Conservation (phyloP, 2,797 vertebrate species). For the Menidia menidia region DNA sequence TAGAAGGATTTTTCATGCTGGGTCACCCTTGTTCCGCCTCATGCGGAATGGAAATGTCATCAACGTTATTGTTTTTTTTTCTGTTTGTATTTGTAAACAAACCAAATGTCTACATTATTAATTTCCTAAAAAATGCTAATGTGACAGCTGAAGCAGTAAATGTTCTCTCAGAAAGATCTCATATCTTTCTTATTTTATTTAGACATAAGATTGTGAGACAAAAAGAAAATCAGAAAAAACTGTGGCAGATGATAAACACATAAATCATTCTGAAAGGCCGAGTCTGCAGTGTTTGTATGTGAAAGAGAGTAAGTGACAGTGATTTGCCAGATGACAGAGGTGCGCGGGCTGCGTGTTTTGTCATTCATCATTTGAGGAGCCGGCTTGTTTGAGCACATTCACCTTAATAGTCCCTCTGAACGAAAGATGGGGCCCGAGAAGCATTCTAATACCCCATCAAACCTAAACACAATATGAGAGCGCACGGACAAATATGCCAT, state of each 20-base stretch:
- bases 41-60: no score
- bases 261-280: conserved; percentile 9
- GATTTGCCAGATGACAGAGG: conserved; percentile 53
- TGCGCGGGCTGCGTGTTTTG: conserved; percentile 51
- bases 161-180: conserved; percentile 7
- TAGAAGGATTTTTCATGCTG: no score
- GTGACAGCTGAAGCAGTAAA: neutral
- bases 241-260: conserved; percentile 38
- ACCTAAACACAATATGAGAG: conserved; percentile 29
- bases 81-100: no score
- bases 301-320: conserved; percentile 18
- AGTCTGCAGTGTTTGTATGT: conserved; percentile 6
- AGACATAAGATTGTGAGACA: conserved; percentile 2
- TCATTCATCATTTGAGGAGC: conserved; percentile 70
- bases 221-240: conserved; percentile 20
- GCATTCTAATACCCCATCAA: conserved; percentile 57
- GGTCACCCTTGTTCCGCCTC: no score
- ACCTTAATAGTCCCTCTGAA: conserved; percentile 66
- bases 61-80: no score
- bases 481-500: conserved; percentile 1
- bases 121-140: no score
- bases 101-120: no score
- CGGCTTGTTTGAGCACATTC: conserved; percentile 59
- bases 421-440: conserved; percentile 44
- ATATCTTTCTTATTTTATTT: conserved; percentile 12